Conservation (phyloP, 2,888 invertebrate genomes). For the Acrobasis suavella region DNA sequence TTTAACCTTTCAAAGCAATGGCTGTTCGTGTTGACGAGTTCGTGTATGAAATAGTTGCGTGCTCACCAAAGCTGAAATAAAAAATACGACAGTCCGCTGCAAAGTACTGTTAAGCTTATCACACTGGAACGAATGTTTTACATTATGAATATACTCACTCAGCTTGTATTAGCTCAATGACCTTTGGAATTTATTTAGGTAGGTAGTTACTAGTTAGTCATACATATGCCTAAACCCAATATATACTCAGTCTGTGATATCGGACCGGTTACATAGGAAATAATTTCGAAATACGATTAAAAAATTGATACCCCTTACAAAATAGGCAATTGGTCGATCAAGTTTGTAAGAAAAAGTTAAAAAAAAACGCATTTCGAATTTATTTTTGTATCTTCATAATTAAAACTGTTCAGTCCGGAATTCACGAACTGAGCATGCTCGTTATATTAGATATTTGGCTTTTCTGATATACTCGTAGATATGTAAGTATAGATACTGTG, state of each 20-base stretch:
- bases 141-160: slow-evolving; percentile 1
- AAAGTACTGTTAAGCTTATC: slow-evolving; percentile 55
- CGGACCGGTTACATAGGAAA: no score
- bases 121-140: slow-evolving; percentile 47
- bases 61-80: slow-evolving; percentile 46
- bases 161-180: slow-evolving; percentile 15
- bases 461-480: no score
- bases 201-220: background rate
- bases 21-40: slow-evolving; percentile 46
- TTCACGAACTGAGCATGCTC: no score
- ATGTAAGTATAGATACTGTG: no score
- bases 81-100: slow-evolving; percentile 47
- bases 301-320: no score
- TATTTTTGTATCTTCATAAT: no score
- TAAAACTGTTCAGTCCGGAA: no score
- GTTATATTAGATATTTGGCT: no score
- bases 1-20: slow-evolving; percentile 20
- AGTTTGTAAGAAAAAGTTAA: no score
- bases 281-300: no score
- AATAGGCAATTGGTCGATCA: no score
- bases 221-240: background rate
- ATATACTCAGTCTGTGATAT: background rate
- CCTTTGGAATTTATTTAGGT: slow-evolving; percentile 13
- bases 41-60: slow-evolving; percentile 50
- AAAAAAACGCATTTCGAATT: no score